These are phyloP conservation scores for Romanogobio albipinnatus DNA, from an alignment of 2,113 vertebrate genomes.

Conservation along the genomic window DNA sequence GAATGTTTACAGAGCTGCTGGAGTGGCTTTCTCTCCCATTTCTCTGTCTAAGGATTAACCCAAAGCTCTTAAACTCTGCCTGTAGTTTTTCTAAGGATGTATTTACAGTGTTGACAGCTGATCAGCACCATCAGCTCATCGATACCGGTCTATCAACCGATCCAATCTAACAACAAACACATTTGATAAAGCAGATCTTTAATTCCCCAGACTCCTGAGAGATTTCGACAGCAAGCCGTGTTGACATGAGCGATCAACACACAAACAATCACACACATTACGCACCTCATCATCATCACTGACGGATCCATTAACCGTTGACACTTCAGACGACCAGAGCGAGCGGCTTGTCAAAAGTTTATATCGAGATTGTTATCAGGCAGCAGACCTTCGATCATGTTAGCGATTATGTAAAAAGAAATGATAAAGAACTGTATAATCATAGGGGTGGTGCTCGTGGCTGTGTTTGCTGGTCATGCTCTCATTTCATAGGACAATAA, in stretches of 20 bases:
- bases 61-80: neutral
- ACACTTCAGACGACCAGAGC: neutral
- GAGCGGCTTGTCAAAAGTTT: neutral
- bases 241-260: neutral
- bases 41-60: neutral
- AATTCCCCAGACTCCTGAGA: neutral
- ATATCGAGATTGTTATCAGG: neutral
- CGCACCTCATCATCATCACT: slow-evolving; percentile 13
- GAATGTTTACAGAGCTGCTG: neutral
- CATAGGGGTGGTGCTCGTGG: slow-evolving; percentile 24
- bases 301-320: slow-evolving; percentile 21
- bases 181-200: neutral
- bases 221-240: neutral
- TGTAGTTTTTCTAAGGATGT: neutral
- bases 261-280: neutral
- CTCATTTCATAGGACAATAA: slow-evolving; percentile 45
- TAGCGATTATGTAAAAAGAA: slow-evolving; percentile 16
- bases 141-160: neutral
- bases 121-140: neutral
- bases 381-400: slow-evolving; percentile 12
- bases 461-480: slow-evolving; percentile 37
- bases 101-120: neutral
- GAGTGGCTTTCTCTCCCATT: neutral
- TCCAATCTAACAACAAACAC: neutral
- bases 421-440: slow-evolving; percentile 29